Evolutionary conservation across 2,797 vertebrate genomes (phyloP).

Genomic region (Botia almorhae): DNA sequence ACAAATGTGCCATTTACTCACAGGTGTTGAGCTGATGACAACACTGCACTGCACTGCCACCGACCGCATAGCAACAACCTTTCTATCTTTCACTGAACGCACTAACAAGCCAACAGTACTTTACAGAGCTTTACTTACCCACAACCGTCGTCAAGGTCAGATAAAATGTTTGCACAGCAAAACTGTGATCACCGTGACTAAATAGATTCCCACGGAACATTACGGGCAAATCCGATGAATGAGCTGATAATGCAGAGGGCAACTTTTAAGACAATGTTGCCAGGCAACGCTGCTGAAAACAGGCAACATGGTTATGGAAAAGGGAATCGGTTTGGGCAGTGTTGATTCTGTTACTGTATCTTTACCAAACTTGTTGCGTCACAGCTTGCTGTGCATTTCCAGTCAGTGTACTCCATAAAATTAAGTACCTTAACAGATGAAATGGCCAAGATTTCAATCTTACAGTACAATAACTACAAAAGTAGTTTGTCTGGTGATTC

Average conservation of each 20-base stretch:
- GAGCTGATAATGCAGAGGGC: conserved; percentile 20
- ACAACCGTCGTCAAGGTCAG: conserved; percentile 21
- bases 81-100: conserved; percentile 26
- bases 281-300: conserved; percentile 17
- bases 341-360: neutral
- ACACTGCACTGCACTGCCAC: conserved; percentile 41
- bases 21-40: conserved; percentile 59
- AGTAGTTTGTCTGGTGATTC: neutral
- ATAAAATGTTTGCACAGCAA: conserved; percentile 15
- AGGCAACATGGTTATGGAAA: conserved; percentile 3
- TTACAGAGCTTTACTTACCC: conserved; percentile 21
- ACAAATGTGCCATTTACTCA: conserved; percentile 52
- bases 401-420: neutral
- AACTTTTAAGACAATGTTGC: conserved; percentile 34
- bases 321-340: neutral
- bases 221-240: conserved; percentile 13
- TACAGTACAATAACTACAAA: neutral
- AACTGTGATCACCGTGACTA: conserved; percentile 14
- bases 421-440: neutral
- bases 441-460: neutral
- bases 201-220: neutral
- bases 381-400: conserved; percentile 11
- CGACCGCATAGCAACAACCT: conserved; percentile 36
- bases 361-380: conserved; percentile 22
- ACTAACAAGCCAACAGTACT: neutral